Base-by-base conservation (phyloP, 2,113 vertebrate species). In the Gymnogyps californianus region DNA sequence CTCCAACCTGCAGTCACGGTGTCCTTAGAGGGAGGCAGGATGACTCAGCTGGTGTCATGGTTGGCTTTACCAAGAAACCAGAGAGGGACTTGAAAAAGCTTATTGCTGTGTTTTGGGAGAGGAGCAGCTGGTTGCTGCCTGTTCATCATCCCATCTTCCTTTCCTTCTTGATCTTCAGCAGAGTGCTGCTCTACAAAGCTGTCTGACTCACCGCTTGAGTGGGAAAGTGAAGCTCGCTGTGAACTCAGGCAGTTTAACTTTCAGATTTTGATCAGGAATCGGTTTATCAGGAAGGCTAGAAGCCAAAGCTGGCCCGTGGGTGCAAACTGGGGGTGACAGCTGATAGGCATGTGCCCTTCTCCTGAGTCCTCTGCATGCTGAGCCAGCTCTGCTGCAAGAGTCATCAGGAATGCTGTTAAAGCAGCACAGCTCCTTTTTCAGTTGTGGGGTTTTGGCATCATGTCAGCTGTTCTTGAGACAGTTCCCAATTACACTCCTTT, bases 361-460 rank as follows among this genome's bases (percentile, higher is more conserved):
- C 69, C 36, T 8, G 4, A 11, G 2, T 34, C 44, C 29, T 49
- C 38, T 2, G 0, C 16, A 11, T 0, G 0, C 0, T 3, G 40
- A 46, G 51, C 55, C 34, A 10, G 67, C 69, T 29, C 54, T 3
- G 8, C 70, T 44, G 8, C 15, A 16, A 34, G 44, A 58, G 40
- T 13, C 21, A 2, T 9, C 42, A 9, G 61, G 52, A 38, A 46
- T 2, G 2, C 14, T 57, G 54, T 7, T 72, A 59, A 36, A 34
- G 17, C 78, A 78, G 51, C 90, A 32, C 52, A 54, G 62, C 58
- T 70, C 52, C 51, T 42, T n/a, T 78, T 42, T 32, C 7, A 65
- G 14, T 14, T 7, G 19, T 24, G 47, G 42, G 21, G 1, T 7
- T 75, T 80, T 70, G 83, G 42, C 64, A 76, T 26, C 44, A 1